phyloP scores from a whole-genome alignment of 2,888 invertebrate species.

The Hirtodrosophila confusa region DNA sequence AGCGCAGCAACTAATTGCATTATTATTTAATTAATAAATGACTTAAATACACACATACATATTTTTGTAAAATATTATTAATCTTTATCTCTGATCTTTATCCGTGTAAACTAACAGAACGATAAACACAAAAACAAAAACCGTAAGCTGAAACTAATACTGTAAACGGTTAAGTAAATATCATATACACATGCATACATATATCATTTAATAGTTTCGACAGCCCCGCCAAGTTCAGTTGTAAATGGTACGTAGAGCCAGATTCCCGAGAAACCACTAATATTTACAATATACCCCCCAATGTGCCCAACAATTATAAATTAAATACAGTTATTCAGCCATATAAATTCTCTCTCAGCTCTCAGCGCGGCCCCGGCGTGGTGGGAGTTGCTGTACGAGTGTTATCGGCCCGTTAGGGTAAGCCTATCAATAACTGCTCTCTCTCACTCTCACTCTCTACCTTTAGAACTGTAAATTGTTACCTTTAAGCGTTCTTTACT shows the following conservation, averaged over 20 bases:
- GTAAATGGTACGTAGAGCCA: constrained; percentile 56
- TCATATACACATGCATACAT: constrained; percentile 3
- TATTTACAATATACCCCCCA: constrained; percentile 18
- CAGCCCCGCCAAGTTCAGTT: constrained; percentile 41
- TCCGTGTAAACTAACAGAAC: constrained; percentile 47
- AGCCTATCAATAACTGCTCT: constrained; percentile 58
- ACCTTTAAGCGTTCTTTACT: constrained; percentile 60
- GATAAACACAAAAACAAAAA: constrained; percentile 26
- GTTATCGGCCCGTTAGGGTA: constrained; percentile 65
- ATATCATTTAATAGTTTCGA: constrained; percentile 34
- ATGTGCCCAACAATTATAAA: constrained; percentile 26
- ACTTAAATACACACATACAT: constrained; percentile 42
- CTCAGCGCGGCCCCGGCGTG: constrained; percentile 37
- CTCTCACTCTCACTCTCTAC: constrained; percentile 9
- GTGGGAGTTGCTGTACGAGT: constrained; percentile 35
- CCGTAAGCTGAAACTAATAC: constrained; percentile 38
- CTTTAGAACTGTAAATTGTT: constrained; percentile 38
- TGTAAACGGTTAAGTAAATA: constrained; percentile 46
- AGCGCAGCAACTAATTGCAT: constrained; percentile 44
- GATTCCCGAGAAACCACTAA: constrained; percentile 39
- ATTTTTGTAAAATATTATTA: constrained; percentile 56
- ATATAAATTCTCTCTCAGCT: constrained; percentile 34
- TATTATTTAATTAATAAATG: constrained; percentile 58
- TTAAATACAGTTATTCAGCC: constrained; percentile 17
- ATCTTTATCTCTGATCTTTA: constrained; percentile 54